These are phyloP conservation scores for Macropis europaea DNA, from an alignment of 2,888 invertebrate species.

Conservation along the genomic window DNA sequence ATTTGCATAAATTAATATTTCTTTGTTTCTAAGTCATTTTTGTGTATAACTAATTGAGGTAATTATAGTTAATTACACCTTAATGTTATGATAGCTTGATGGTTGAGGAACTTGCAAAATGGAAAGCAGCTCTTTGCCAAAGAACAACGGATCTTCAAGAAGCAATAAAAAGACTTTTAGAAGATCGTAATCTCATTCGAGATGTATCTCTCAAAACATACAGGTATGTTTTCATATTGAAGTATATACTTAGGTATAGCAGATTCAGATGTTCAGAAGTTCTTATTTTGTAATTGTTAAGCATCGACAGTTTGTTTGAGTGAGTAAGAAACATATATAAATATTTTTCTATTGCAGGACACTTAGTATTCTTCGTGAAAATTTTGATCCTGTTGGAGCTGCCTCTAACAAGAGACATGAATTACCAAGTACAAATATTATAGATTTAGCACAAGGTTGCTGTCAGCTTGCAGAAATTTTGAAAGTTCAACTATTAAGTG, in stretches of 20 bases:
- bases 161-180: conserved; percentile 85
- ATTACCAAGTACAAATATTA: conserved; percentile 82
- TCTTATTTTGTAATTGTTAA: neutral
- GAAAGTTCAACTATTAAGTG: conserved; percentile 79
- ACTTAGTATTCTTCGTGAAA: conserved; percentile 80
- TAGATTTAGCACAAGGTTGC: conserved; percentile 84
- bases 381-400: conserved; percentile 82
- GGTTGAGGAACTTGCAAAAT: conserved; percentile 94
- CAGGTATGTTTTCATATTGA: conserved; percentile 78
- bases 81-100: conserved; percentile 85
- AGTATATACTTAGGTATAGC: neutral
- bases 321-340: neutral
- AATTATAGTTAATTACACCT: conserved; percentile 2
- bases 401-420: conserved; percentile 78
- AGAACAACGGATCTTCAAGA: conserved; percentile 87
- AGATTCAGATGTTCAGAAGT: neutral
- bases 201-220: conserved; percentile 85
- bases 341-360: conserved; percentile 69
- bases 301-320: no score
- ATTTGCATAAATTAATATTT: no score
- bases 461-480: conserved; percentile 84
- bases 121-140: conserved; percentile 90
- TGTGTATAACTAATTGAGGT: no score
- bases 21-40: no score
- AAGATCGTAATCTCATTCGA: conserved; percentile 85